These are phyloP conservation scores for Criorhina ranunculi DNA, from an alignment of 2,888 invertebrate species.

Conservation along the genomic window DNA sequence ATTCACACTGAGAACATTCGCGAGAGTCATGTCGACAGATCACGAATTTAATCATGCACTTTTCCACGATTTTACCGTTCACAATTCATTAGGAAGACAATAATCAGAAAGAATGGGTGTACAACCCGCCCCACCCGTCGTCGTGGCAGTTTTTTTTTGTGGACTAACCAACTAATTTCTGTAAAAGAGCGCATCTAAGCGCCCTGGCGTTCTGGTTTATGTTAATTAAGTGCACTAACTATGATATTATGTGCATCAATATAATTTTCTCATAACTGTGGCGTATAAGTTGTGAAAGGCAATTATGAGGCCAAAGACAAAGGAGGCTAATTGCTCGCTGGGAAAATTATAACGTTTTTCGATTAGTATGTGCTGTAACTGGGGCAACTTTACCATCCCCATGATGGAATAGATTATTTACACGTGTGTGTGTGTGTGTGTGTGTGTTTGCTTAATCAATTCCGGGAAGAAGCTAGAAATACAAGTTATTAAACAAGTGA, in stretches of 20 bases:
- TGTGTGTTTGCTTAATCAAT: constrained; percentile 6
- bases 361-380: constrained; percentile 56
- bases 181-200: constrained; percentile 51
- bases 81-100: constrained; percentile 71
- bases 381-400: constrained; percentile 52
- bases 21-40: constrained; percentile 75
- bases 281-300: constrained; percentile 73
- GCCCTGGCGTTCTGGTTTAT: constrained; percentile 68
- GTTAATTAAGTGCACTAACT: constrained; percentile 70
- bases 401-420: constrained; percentile 56
- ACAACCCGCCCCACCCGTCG: constrained; percentile 12
- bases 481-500: constrained; percentile 36
- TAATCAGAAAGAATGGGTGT: constrained; percentile 51
- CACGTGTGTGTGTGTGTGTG: background rate
- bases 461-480: constrained; percentile 45
- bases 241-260: constrained; percentile 72
- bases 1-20: constrained; percentile 57
- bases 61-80: constrained; percentile 77
- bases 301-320: constrained; percentile 69
- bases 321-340: constrained; percentile 71
- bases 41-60: constrained; percentile 75
- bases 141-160: constrained; percentile 5
- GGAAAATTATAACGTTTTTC: constrained; percentile 65
- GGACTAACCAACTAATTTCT: constrained; percentile 1
- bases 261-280: constrained; percentile 71